A percentile compares a stretch with the other conserved stretches of the same genome.
phyloP scores from a whole-genome alignment of 2,888 invertebrate genomes.

The Cosmia trapezina region DNA sequence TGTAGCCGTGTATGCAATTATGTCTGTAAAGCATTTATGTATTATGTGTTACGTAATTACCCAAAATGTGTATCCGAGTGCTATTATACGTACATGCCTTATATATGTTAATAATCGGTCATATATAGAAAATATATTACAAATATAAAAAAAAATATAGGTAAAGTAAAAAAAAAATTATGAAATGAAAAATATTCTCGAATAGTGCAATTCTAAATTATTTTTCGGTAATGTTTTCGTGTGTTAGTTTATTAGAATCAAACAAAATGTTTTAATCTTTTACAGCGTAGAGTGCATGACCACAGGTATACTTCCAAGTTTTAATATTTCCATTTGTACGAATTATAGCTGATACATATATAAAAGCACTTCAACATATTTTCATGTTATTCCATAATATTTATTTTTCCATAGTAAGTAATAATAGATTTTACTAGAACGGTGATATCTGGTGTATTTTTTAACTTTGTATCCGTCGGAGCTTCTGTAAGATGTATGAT shows the following conservation, averaged over 20 bases:
- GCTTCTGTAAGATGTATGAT: slow-evolving; percentile 67
- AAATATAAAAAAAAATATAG: slow-evolving; percentile 29
- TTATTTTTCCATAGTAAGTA: slow-evolving; percentile 60
- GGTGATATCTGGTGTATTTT: slow-evolving; percentile 63
- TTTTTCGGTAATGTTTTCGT: slow-evolving; percentile 17
- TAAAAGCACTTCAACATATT: slow-evolving; percentile 42
- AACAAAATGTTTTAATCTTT: not conserved
- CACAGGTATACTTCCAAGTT: slow-evolving; percentile 39
- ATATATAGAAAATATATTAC: slow-evolving; percentile 49
- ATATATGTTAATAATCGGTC: slow-evolving; percentile 56
- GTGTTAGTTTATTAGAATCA: not conserved
- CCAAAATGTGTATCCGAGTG: slow-evolving; percentile 55
- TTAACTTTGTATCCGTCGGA: slow-evolving; percentile 62
- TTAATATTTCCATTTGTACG: slow-evolving; percentile 22
- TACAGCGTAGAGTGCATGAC: not conserved
- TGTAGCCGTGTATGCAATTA: slow-evolving; percentile 47
- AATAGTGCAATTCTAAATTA: slow-evolving; percentile 34
- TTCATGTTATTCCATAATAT: slow-evolving; percentile 60
- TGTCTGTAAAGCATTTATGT: slow-evolving; percentile 56
- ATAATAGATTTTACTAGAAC: slow-evolving; percentile 56
- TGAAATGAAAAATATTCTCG: slow-evolving; percentile 11
- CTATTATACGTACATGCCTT: slow-evolving; percentile 65
- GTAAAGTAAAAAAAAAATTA: slow-evolving; percentile 8
- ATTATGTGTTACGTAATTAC: slow-evolving; percentile 40
- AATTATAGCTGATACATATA: slow-evolving; percentile 18